phyloP scores from a whole-genome alignment of 2,888 invertebrate species.

The Scaptomyza tumidula region DNA sequence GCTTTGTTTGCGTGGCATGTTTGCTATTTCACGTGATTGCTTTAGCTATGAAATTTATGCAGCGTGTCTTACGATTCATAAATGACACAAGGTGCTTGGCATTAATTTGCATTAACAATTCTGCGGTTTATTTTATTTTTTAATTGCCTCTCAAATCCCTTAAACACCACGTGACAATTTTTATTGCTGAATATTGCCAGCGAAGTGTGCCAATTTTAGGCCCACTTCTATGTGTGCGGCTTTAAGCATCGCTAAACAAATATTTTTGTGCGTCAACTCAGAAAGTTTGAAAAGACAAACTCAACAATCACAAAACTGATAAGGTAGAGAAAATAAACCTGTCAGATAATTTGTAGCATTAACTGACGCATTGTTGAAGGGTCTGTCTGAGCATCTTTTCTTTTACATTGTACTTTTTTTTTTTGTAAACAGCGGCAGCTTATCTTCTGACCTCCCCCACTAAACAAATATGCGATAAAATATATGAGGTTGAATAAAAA shows the following conservation, averaged over 20 bases:
- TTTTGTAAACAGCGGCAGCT: slow-evolving; percentile 16
- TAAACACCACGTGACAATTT: slow-evolving; percentile 7
- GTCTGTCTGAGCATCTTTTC: neutral
- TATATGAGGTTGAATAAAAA: slow-evolving; percentile 5
- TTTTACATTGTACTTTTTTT: neutral
- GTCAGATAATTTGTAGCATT: slow-evolving; percentile 37
- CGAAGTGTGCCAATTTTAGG: slow-evolving; percentile 28
- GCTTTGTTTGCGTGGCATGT: slow-evolving; percentile 53
- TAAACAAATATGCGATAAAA: slow-evolving; percentile 58
- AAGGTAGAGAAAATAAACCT: neutral
- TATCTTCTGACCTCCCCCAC: slow-evolving; percentile 55
- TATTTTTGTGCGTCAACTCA: slow-evolving; percentile 41
- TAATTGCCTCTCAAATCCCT: slow-evolving; percentile 28
- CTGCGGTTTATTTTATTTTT: slow-evolving; percentile 18
- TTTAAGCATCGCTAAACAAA: slow-evolving; percentile 29
- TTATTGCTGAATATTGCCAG: neutral
- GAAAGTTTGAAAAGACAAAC: slow-evolving; percentile 5
- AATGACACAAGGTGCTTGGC: slow-evolving; percentile 49
- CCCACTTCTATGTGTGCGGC: neutral
- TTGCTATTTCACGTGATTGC: slow-evolving; percentile 61
- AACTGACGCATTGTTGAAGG: slow-evolving; percentile 41
- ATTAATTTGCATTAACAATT: slow-evolving; percentile 45
- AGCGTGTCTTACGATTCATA: slow-evolving; percentile 39
- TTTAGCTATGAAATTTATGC: slow-evolving; percentile 38
- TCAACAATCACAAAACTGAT: slow-evolving; percentile 14